Percentiles rank a stretch among this genome's conserved stretches.
phyloP scores from a whole-genome alignment of 2,797 vertebrate genomes.

The Rhinella marina region DNA sequence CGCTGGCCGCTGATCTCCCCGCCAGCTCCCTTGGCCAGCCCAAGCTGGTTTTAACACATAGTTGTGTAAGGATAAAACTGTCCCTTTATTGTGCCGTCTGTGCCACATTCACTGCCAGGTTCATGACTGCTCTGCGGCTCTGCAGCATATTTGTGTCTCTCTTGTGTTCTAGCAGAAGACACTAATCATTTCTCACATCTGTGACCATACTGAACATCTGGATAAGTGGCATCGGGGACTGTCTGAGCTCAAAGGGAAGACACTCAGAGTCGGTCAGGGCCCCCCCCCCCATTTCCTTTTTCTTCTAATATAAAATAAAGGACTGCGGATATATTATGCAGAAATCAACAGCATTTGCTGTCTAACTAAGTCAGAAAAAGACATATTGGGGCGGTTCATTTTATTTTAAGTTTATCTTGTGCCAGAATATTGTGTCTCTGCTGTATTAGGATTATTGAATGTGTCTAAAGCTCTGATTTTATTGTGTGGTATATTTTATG shows the following conservation, averaged over 20 bases:
- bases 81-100: slow-evolving; percentile 25
- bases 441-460: no score
- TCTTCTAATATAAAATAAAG: no score
- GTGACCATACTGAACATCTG: neutral
- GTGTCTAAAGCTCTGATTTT: no score
- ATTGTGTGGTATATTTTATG: no score
- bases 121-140: neutral
- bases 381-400: no score
- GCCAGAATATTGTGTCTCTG: no score
- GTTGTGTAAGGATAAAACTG: slow-evolving; percentile 18
- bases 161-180: neutral
- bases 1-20: slow-evolving; percentile 18
- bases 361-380: no score
- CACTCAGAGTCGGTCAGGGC: neutral
- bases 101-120: slow-evolving; percentile 6
- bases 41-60: slow-evolving; percentile 43
- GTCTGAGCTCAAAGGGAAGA: neutral
- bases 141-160: neutral
- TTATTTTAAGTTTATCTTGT: no score
- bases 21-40: slow-evolving; percentile 39
- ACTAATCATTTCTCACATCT: neutral
- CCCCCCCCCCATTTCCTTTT: no score
- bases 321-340: no score
- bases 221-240: neutral
- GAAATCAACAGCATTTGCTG: no score